Evolutionary conservation across 1,140 invertebrate genomes (phyloP), one percentile per base, ranked within the genome.

Genomic region (Zaprionus taronus): DNA sequence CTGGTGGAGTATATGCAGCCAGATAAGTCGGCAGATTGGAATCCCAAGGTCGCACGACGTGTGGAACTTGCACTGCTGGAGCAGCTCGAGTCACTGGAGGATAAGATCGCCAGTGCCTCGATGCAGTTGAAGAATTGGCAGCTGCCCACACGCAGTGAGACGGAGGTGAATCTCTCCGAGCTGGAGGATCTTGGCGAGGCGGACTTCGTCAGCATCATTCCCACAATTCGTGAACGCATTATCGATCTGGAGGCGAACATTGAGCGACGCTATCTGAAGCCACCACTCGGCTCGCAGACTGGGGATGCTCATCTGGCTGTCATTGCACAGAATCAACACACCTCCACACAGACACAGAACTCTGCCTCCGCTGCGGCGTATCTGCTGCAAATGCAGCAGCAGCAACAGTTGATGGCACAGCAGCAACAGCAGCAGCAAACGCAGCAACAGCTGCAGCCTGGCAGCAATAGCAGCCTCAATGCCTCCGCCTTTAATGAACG

Each of bases 41-140:
- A 95, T 77, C 94, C 95, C 2, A 94, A 95, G 38, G 95, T 97
- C 3, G 96, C 96, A 0, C 93, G 97, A 22, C 94, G 97, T 5
- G 95, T 98, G 20, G 98, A 99, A 92, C 93, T 97, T 69, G 94
- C 96, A 7, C 92, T 98, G 0, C 91, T 99, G 11, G 97, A 98
- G 81, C 96, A 98, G 91, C 96, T 99, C 15, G 98, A 99, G 92
- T 96, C 96, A 0, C 93, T 99, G 22, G 98, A 99, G 92, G 98
- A 99, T 81, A 96, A 98, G 81, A 97, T 99, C 3, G 97, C 96
- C 2, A 96, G 96, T 65, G 98, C 98, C 1, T 98, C 97, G 73
- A 98, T 99, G 95, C 98, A 99, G 92, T 95, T 98, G 1, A 98
- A 98, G 94, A 96, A 97, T 53, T 98, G 97, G 97, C 96, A 97